Percentiles rank a stretch among this genome's conserved stretches.
phyloP scores from a whole-genome alignment of 2,797 vertebrate genomes.

The Lacerta bilineata region DNA sequence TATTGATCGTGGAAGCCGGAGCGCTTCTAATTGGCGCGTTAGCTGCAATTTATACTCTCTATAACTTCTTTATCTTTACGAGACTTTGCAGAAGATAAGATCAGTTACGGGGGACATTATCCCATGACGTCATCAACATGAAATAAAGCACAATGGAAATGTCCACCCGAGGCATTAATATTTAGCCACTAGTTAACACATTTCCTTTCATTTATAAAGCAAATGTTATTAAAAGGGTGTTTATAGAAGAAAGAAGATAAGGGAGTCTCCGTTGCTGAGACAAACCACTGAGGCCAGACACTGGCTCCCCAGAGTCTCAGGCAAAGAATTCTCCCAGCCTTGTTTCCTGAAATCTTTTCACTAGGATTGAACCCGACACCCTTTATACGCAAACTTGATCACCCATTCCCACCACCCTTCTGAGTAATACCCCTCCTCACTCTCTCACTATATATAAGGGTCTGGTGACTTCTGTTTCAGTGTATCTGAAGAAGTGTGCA shows the following conservation, averaged over 20 bases:
- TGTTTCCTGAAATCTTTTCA: neutral
- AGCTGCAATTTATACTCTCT: conserved; percentile 40
- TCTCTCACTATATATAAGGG: no score
- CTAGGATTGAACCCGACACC: no score
- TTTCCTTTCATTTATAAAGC: neutral
- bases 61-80: conserved; percentile 51
- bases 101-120: neutral
- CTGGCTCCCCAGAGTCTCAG: neutral
- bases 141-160: neutral
- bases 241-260: neutral
- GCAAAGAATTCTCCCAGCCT: neutral
- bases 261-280: neutral
- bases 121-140: conserved; percentile 18
- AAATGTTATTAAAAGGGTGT: neutral
- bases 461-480: no score
- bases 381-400: neutral
- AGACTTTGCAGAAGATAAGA: conserved; percentile 56
- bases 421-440: no score
- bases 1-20: conserved; percentile 37
- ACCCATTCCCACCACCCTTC: no score
- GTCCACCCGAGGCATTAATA: neutral
- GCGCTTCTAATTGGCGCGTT: conserved; percentile 46
- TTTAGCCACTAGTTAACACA: conserved; percentile 39
- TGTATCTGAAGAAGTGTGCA: no score
- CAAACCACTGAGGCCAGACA: neutral